Evolutionary conservation across 2,113 vertebrate species (phyloP), one percentile per base, ranked within the genome.

Genomic region (Tapirus terrestris): DNA sequence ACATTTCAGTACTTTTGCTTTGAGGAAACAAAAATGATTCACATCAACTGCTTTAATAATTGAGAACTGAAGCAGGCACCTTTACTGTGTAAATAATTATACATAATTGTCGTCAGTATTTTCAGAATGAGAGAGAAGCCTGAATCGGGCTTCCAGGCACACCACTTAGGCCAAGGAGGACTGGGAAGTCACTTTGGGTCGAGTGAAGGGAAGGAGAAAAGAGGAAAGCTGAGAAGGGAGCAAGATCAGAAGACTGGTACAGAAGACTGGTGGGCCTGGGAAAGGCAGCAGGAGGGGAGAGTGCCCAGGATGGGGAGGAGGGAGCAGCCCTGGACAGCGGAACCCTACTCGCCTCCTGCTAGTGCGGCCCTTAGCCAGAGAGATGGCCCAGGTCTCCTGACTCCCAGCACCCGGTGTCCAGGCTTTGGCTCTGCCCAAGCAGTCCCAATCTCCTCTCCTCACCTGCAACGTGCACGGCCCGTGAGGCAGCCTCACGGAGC

Each of bases 11-110:
- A 67, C 56, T 51, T 82, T 2, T 65, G 70, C 58, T 80, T 73
- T 45, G 31, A 81, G 29, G n/a, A 87, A 91, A 93, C 58, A 81
- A 84, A 96, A 93, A 91, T 20, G 12, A 81, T n/a, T 82, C 68
- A 48, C 21, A 13, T 51, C n/a, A 61, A 14, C 65, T 67, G 45
- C n/a, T 82, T 86, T 91, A 82, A 94, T 88, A 89, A 58, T 3
- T 31, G 36, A 94, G 51, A 61, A 17, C 29, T 21, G 33, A 36
- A 60, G 45, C 8, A 56, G 51, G 10, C 25, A 23, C 9, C 36
- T 85, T 94, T 51, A 83, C 21, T 73, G 82, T 48, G 16, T 65
- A 93, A 60, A 77, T 85, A 87, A 88, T 31, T 45, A 56, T 16
- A 39, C 6, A 25, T 5, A 43, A 83, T 6, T 1, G 8, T 4